These are phyloP conservation scores for Podargus strigoides DNA, from an alignment of 2,797 vertebrate genomes.

Conservation along the genomic window DNA sequence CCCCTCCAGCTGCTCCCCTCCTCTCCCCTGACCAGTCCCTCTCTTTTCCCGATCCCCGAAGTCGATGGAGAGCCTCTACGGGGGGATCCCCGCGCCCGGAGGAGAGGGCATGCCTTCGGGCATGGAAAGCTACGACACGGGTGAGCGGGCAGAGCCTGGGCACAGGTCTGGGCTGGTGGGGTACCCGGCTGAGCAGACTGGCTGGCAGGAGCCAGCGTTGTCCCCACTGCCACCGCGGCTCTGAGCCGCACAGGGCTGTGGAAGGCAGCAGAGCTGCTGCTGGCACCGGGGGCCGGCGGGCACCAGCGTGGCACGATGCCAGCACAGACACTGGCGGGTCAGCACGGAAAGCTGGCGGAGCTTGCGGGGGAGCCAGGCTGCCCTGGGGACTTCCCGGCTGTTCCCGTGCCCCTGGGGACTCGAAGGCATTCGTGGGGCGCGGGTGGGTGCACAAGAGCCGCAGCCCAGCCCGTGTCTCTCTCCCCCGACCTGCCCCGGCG, in stretches of 20 bases:
- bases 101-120: conserved; percentile 61
- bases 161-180: not conserved
- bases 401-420: not conserved
- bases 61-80: conserved; percentile 90
- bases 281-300: not conserved
- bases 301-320: not conserved
- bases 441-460: too few species aligned
- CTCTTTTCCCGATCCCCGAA: conserved; percentile 51
- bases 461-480: rapidly evolving
- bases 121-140: conserved; percentile 67
- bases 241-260: not conserved
- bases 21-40: not conserved
- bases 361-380: not conserved
- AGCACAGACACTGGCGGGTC: not conserved
- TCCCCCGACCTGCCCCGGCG: not conserved
- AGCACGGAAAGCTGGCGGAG: rapidly evolving
- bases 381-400: not conserved
- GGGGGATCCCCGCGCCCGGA: conserved; percentile 70
- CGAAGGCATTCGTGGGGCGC: not conserved
- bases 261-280: not conserved
- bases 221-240: rapidly evolving
- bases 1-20: not conserved
- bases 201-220: rapidly evolving
- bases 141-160: not conserved
- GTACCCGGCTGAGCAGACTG: not conserved